Base-by-base conservation (phyloP, 1,140 invertebrate genomes). In the Neuroterus valhalla region DNA sequence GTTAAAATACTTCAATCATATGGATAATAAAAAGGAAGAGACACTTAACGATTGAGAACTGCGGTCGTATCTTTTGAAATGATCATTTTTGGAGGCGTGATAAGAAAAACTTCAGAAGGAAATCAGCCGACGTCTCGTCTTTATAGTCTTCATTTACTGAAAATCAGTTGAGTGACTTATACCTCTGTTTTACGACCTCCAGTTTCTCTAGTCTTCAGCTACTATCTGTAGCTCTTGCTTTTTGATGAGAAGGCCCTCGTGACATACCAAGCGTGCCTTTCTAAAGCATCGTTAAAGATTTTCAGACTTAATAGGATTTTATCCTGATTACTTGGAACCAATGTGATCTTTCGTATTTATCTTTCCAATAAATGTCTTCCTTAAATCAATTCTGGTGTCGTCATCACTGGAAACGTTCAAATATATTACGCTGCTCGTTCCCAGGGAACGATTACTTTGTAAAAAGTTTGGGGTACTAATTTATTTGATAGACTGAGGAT, bases 1-100 rank as follows among this genome's bases (percentile, higher is more conserved):
- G 55, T 62, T 62, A 62, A 62, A 62, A 62, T 62, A 62, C 55
- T 62, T 62, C 55, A 62, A 62, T 31, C n/a, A 62, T 62, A 31
- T 62, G 55, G 23, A 2, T 26, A 62, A 62, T 62, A 62, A 62
- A 62, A 15, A 62, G n/a, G 55, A 62, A 31, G 31, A 26, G 55
- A 31, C 55, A 38, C 21, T 62, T 62, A 31, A 62, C 55, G 55
- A 62, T 26, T 8, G 6, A 38, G 31, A 38, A 8, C 8, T 38
- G 31, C 5, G 31, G 23, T 55, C 14, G 21, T 62, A 15, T 26
- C 17, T 23, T 52, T 52, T 23, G 0, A 23, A 52, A 21, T 8
- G 6, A 38, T 38, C 6, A 38, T 52, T 62, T 62, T 62, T 31
- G 55, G n/a, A 38, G 23, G 14, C 5, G 31, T 14, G 23, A 31